These are phyloP conservation scores for Brachionus paranguensis DNA, from an alignment of 1,140 invertebrate genomes.

Conservation along the genomic window DNA sequence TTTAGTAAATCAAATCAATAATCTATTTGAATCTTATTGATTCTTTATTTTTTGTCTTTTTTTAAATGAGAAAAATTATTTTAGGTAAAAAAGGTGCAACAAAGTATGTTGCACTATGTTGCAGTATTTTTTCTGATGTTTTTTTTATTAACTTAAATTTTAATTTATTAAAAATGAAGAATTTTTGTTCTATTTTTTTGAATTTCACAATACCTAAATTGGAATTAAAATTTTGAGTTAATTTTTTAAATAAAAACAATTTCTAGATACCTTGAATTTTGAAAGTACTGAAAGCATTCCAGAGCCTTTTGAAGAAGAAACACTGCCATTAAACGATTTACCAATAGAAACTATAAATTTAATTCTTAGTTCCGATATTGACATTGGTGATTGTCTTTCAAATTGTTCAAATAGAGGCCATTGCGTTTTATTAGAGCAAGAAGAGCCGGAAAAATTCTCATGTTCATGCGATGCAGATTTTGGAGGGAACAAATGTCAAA, in stretches of 20 bases:
- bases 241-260: neutral
- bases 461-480: neutral
- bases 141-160: no score
- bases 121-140: no score
- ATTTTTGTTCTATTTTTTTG: no score
- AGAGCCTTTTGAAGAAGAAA: neutral
- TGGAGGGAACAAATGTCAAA: neutral
- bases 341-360: neutral
- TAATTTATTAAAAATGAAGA: no score
- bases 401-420: constrained; percentile 20
- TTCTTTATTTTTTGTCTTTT: no score
- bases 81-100: no score
- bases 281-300: neutral
- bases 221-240: no score
- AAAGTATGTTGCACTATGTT: no score
- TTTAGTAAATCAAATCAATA: no score
- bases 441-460: neutral
- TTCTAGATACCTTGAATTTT: neutral
- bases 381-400: neutral
- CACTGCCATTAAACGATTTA: neutral
- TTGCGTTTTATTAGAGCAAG: neutral
- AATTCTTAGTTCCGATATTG: neutral
- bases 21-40: no score
- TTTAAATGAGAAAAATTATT: no score
- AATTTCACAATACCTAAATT: no score